phyloP scores from a whole-genome alignment of 2,888 invertebrate genomes.

The Sycophila texana region DNA sequence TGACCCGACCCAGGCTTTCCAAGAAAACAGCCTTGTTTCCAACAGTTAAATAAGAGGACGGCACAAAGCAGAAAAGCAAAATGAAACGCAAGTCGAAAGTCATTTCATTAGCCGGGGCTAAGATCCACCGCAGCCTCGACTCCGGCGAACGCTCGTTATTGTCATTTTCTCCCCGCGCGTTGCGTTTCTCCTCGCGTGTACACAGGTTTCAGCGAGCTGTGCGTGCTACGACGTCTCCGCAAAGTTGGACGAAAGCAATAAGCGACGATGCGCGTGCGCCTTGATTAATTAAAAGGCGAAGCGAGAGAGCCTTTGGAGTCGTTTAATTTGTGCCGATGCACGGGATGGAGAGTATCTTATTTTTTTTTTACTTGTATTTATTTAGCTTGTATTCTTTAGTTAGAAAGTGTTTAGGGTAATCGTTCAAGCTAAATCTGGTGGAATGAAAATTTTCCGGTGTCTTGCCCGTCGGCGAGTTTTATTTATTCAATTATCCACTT shows the following conservation, averaged over 20 bases:
- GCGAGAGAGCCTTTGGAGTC: not conserved
- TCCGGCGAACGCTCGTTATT: slow-evolving; percentile 21
- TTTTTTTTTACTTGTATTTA: too few relatives aligned
- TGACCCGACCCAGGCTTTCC: not conserved
- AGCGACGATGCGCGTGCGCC: not conserved
- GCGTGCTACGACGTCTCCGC: not conserved
- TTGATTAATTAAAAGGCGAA: not conserved
- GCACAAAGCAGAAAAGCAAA: slow-evolving; percentile 9
- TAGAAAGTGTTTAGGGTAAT: too few relatives aligned
- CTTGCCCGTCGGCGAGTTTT: too few relatives aligned
- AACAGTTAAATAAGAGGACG: slow-evolving; percentile 10
- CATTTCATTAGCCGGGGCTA: slow-evolving; percentile 23
- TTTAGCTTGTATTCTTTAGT: too few relatives aligned
- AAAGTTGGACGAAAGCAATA: slow-evolving; percentile 14
- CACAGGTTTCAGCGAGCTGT: not conserved
- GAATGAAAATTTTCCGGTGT: too few relatives aligned
- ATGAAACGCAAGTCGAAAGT: slow-evolving; percentile 17
- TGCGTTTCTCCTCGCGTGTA: not conserved
- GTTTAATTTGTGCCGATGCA: too few relatives aligned
- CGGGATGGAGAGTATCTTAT: too few relatives aligned
- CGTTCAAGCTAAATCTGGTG: too few relatives aligned
- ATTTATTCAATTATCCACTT: too few relatives aligned
- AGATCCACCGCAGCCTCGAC: slow-evolving; percentile 14
- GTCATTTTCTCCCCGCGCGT: not conserved
- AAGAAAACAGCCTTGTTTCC: not conserved